Evolutionary conservation across 2,113 vertebrate species (phyloP).

Genomic region (Galemys pyrenaicus): DNA sequence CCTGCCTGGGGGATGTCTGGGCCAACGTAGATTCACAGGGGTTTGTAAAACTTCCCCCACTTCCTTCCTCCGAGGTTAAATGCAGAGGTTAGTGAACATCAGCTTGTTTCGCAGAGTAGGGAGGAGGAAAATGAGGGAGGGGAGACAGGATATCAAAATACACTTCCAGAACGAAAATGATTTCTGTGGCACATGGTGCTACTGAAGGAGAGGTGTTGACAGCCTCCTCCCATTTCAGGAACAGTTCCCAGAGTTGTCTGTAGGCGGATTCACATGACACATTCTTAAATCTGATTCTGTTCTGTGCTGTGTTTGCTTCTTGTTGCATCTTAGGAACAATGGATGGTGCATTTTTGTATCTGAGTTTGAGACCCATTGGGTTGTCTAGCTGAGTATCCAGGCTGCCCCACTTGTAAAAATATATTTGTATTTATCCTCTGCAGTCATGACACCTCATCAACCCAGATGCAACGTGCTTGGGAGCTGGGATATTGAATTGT

Average conservation of each 20-base stretch:
- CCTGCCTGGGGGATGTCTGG: neutral
- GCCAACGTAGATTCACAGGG: neutral
- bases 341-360: neutral
- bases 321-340: constrained; percentile 45
- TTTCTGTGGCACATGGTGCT: constrained; percentile 63
- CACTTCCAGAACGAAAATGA: constrained; percentile 64
- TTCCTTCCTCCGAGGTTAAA: neutral
- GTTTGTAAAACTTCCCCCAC: neutral
- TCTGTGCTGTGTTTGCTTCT: constrained; percentile 51
- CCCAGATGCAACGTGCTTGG: neutral
- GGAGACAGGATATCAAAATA: constrained; percentile 23
- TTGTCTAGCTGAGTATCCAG: neutral
- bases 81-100: constrained; percentile 16
- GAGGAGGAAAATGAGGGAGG: neutral
- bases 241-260: constrained; percentile 64
- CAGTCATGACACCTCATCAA: neutral
- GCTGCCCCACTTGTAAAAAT: neutral
- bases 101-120: neutral
- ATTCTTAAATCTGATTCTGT: constrained; percentile 53
- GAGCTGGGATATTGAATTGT: neutral
- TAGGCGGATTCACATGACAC: constrained; percentile 69
- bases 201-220: constrained; percentile 61
- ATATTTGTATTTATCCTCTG: neutral
- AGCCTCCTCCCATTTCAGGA: constrained; percentile 71
- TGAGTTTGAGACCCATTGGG: constrained; percentile 18